Percentiles rank a stretch among this genome's conserved stretches.
These are phyloP conservation scores for Zaprionus vittiger DNA, from an alignment of 1,140 invertebrate genomes.

Conservation along the genomic window DNA sequence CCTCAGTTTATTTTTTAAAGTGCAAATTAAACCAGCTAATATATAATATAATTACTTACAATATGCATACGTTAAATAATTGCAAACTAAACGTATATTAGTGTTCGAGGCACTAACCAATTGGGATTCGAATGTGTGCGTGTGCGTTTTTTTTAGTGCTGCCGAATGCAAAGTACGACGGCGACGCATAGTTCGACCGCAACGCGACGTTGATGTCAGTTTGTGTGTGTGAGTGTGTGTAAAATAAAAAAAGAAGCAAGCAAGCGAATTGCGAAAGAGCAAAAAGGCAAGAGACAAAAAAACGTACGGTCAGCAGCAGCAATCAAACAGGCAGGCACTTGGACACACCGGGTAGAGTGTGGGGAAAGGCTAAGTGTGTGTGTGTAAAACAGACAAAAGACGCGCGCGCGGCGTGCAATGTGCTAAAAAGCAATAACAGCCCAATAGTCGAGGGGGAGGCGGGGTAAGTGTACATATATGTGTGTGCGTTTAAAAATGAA, in stretches of 20 bases:
- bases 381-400: conserved; percentile 37
- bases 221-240: conserved; percentile 50
- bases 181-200: conserved; percentile 53
- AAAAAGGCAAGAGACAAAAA: conserved; percentile 54
- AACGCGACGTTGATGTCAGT: conserved; percentile 45
- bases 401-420: conserved; percentile 51
- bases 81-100: conserved; percentile 3
- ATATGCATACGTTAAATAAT: conserved; percentile 16
- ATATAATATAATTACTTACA: conserved; percentile 19
- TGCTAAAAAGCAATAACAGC: conserved; percentile 51
- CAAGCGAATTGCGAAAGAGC: conserved; percentile 65
- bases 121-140: conserved; percentile 28
- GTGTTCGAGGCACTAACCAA: conserved; percentile 1
- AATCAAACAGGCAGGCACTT: conserved; percentile 30
- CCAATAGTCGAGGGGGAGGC: conserved; percentile 12
- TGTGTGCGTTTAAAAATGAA: conserved; percentile 12
- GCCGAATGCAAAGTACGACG: conserved; percentile 55
- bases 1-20: conserved; percentile 53
- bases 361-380: conserved; percentile 22
- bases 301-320: conserved; percentile 39
- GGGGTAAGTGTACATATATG: conserved; percentile 38
- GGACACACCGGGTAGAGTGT: not conserved
- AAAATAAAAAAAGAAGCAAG: conserved; percentile 51
- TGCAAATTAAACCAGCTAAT: conserved; percentile 51
- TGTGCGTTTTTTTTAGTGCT: conserved; percentile 39